Percentiles rank a stretch among this genome's conserved stretches.
phyloP scores from a whole-genome alignment of 2,113 vertebrate genomes.

The Cebidichthys violaceus region DNA sequence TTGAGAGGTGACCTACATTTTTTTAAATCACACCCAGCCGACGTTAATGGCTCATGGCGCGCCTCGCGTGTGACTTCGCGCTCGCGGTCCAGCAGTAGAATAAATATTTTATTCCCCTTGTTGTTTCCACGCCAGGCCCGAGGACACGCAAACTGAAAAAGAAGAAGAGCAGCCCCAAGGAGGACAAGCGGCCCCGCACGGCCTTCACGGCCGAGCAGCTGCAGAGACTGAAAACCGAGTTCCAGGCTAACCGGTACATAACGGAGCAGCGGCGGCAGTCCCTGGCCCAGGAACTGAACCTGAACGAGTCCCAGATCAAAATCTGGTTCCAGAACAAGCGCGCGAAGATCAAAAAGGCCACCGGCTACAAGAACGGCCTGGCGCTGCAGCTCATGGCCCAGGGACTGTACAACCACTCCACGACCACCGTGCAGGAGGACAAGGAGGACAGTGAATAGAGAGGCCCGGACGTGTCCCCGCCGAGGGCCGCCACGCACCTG shows the following conservation, averaged over 20 bases:
- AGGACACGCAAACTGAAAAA: conserved; percentile 98
- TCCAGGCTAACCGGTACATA: conserved; percentile 93
- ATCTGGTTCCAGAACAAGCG: conserved; percentile 96
- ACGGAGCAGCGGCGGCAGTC: conserved; percentile 92
- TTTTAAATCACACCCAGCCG: neutral
- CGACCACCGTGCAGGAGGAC: conserved; percentile 94
- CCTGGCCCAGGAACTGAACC: conserved; percentile 91
- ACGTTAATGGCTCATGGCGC: neutral
- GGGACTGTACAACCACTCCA: conserved; percentile 95
- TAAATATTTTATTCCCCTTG: conserved; percentile 77
- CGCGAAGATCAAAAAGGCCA: conserved; percentile 94
- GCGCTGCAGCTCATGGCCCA: conserved; percentile 94
- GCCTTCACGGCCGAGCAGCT: conserved; percentile 95
- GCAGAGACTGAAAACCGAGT: conserved; percentile 92
- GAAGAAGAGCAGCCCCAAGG: conserved; percentile 92
- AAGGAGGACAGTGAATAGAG: conserved; percentile 94
- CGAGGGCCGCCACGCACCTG: neutral
- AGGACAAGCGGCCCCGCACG: conserved; percentile 93
- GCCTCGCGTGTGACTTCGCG: neutral
- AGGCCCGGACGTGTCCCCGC: conserved; percentile 48
- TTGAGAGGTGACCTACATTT: conserved; percentile 42
- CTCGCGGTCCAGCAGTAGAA: conserved; percentile 44
- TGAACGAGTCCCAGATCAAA: conserved; percentile 94
- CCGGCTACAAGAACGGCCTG: conserved; percentile 91
- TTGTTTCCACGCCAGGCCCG: conserved; percentile 91